Base-by-base conservation (phyloP, 2,888 invertebrate genomes). In the Caenorhabditis sp. region DNA sequence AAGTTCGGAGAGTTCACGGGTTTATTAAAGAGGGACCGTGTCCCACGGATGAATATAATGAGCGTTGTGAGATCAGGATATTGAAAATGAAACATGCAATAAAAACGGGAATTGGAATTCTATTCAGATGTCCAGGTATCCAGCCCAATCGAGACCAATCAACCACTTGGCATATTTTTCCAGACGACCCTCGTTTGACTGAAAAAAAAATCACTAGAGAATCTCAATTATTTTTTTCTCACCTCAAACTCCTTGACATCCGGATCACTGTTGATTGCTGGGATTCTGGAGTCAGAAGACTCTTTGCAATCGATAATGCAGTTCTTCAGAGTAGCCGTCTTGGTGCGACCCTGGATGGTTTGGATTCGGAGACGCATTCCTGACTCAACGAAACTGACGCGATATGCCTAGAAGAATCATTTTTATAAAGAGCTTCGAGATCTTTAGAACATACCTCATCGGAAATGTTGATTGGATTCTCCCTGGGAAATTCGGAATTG, bases 101-200 rank as follows among this genome's bases (percentile, higher is more conserved):
- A 22, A 3, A 35, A 18, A 22, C 20, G 24, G 44, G 9, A 44
- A 24, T 22, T 3, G 15, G 47, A 18, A 22, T 44, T 13, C n/a
- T 18, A n/a, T 8, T 60, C 32, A 76, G 26, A 87, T 53, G 62
- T 86, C 86, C 20, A 87, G 68, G 55, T 82, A 87, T 24, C 80
- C 87, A 15, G 61, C 65, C 86, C 85, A 85, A 51, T 87, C 87
- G 32, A 87, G 69, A 18, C 87, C 87, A n/a, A 87, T 85, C 15
- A 87, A 60, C 87, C 87, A 87, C 47, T 85, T 80, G 15, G 70
- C 37, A 50, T 61, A 86, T 2, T 51, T n/a, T 15, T 64, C 40
- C 55, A 56, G 71, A 35, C 40, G 61, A 44, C 47, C 64, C 44
- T 37, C 64, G 15, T 62, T 32, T 5, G 61, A 11, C 67, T 80